Conservation (phyloP, 2,113 vertebrate genomes). For the Colius striatus region DNA sequence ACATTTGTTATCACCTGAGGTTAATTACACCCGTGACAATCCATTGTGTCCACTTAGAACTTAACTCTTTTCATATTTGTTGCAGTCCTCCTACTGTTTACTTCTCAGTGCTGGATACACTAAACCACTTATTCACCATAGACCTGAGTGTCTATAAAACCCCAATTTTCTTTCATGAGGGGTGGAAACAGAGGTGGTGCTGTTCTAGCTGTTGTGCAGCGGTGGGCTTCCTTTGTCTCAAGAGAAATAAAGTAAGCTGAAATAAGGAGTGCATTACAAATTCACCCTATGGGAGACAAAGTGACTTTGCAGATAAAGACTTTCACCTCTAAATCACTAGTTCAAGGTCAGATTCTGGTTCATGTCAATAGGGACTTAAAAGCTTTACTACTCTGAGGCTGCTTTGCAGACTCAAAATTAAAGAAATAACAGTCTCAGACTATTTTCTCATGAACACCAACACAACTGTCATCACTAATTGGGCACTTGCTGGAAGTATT, state of each 20-base stretch:
- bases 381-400: constrained; percentile 27
- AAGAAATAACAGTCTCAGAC: constrained; percentile 40
- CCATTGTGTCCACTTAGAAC: neutral
- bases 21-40: neutral
- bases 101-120: neutral
- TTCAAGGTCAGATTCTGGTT: constrained; percentile 22
- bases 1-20: neutral
- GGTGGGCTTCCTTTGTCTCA: neutral
- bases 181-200: neutral
- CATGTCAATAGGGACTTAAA: constrained; percentile 36
- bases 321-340: constrained; percentile 7
- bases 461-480: constrained; percentile 33
- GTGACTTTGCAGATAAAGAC: neutral
- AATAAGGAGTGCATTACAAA: neutral
- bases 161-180: neutral
- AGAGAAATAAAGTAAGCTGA: neutral
- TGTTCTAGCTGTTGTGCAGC: neutral
- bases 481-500: constrained; percentile 41
- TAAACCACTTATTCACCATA: neutral
- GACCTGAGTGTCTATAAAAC: neutral
- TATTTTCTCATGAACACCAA: constrained; percentile 54
- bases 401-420: constrained; percentile 45
- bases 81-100: neutral
- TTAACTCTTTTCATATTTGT: neutral
- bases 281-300: neutral